Conservation (phyloP, 2,113 vertebrate genomes). For the Carlito syrichta region DNA sequence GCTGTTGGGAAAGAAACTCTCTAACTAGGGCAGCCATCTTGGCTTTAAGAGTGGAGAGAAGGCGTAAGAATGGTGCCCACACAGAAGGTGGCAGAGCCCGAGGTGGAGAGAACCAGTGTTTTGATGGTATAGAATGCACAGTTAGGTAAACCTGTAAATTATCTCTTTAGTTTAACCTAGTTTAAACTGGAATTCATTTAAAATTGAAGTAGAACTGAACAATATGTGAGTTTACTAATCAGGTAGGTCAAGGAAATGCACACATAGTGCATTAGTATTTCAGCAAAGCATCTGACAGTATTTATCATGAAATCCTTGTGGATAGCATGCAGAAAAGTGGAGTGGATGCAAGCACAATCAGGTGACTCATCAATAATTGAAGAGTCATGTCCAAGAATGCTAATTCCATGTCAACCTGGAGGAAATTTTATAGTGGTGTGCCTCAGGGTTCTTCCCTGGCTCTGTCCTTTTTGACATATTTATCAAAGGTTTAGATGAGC, state of each 20-base stretch:
- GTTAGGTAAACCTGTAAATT: background rate
- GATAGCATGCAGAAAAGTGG: slow-evolving; percentile 26
- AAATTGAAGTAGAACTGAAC: background rate
- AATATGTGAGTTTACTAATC: background rate
- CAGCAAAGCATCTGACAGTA: slow-evolving; percentile 27
- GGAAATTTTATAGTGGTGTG: slow-evolving; percentile 44
- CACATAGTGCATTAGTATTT: background rate
- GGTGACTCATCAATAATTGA: slow-evolving; percentile 73
- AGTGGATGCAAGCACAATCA: background rate
- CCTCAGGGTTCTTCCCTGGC: slow-evolving; percentile 59
- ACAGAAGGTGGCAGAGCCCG: background rate
- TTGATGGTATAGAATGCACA: background rate
- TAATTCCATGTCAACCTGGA: slow-evolving; percentile 73
- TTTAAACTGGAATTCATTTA: slow-evolving; percentile 6
- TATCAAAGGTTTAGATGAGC: slow-evolving; percentile 67
- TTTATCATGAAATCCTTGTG: slow-evolving; percentile 36
- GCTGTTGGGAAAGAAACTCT: background rate
- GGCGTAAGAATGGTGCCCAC: background rate
- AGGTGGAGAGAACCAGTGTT: background rate
- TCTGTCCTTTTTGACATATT: slow-evolving; percentile 69
- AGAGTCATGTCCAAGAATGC: slow-evolving; percentile 64
- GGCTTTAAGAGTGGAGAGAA: background rate
- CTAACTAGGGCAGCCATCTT: background rate
- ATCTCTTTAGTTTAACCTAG: background rate
- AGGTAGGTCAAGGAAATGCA: background rate